These are phyloP conservation scores for Desmophyllum pertusum DNA, from an alignment of 92 coral and sea anemone species.

Conservation along the genomic window DNA sequence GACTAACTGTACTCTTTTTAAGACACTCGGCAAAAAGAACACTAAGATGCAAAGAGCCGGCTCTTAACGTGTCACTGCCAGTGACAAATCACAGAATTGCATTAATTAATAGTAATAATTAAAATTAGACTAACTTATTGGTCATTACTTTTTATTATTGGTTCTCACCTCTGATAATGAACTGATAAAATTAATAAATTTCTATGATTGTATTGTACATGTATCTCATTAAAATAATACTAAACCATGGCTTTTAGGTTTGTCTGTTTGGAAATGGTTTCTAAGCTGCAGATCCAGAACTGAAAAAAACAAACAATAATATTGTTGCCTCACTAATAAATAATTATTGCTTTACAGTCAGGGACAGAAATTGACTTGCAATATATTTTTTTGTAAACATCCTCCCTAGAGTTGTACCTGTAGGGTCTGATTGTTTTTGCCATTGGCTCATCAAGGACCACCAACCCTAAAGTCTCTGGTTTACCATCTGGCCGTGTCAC, in stretches of 20 bases:
- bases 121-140: too few species aligned
- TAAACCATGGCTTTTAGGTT: conserved; percentile 96
- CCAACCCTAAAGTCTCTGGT: conserved; percentile 91
- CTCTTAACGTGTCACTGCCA: too few species aligned
- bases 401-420: conserved; percentile 62
- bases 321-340: too few species aligned
- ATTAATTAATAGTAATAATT: too few species aligned
- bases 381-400: background rate
- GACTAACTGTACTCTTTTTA: too few species aligned
- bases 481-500: conserved; percentile 99
- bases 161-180: too few species aligned
- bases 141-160: too few species aligned
- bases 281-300: conserved; percentile 93
- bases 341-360: background rate
- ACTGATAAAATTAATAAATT: background rate
- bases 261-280: conserved; percentile 95
- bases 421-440: conserved; percentile 97
- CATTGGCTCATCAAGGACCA: conserved; percentile 95
- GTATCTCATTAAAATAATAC: conserved; percentile 3
- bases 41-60: too few species aligned
- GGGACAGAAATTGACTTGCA: background rate
- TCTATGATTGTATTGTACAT: background rate
- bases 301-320: conserved; percentile 48
- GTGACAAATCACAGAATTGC: too few species aligned
- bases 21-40: too few species aligned